Base-by-base conservation (phyloP, 2,797 vertebrate species). In the Rhinoraja longicauda region DNA sequence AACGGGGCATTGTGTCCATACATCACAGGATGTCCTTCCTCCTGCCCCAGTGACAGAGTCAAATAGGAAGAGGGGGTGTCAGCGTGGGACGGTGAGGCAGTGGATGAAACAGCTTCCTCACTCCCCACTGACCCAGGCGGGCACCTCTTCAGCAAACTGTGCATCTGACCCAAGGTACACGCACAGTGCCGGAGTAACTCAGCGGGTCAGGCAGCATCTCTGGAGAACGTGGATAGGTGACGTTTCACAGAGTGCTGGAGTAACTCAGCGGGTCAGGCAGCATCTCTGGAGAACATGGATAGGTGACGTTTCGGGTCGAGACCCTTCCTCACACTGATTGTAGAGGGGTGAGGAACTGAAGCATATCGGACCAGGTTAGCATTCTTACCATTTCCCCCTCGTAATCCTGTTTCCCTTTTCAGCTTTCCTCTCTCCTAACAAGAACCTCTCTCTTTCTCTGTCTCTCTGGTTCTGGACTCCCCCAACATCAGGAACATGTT, bases 21-120 rank as follows among this genome's bases (percentile, higher is more conserved):
- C 96, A 95, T 97, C 96, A 96, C 97, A 97, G 97, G 97, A 97
- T 97, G 96, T 97, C 96, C 97, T 97, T 97, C 97, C 96, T 97
- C 96, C 96, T 94, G 94, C 94, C 96, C 39, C 95, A 95, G 94
- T 94, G 3, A 93, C 94, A 93, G 95, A 93, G 94, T 95, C 93
- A 94, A 93, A 95, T 94, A 59, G 79, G 94, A 95, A 95, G 94
- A 95, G 95, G 94, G 95, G 94, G 94, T 94, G 95, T 39, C 62
- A 57, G 29, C 57, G 76, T 77, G 93, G 72, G 92, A 6, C 17
- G 39, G 13, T 6, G 45, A 10, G 94, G 29, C 94, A 93, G 94
- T 93, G 67, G 62, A 84, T 88, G 70, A 78, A 32, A 57, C 90
- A 57, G 53, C 70, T 92, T 45, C 67, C 1, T 39, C 73, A 45